Base-by-base conservation (phyloP, 2,888 invertebrate genomes). In the Trimorus sp. region DNA sequence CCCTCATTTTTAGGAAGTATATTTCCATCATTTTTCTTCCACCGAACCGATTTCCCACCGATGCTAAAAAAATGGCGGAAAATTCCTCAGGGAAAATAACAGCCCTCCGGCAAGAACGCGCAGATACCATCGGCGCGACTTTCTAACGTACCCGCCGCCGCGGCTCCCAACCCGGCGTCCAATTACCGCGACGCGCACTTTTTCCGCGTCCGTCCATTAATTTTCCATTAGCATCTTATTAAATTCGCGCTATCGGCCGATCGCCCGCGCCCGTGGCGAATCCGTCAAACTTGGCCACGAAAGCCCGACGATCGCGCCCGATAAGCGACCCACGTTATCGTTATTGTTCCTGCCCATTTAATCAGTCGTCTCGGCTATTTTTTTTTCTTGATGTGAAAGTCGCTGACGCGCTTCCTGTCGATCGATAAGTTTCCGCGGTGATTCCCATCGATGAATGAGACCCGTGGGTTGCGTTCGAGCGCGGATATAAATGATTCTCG, bases 361-460 rank as follows among this genome's bases (percentile, higher is more conserved):
- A 66, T 79, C 54, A 48, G 42, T 16, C 53, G 56, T 40, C 60
- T 26, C 26, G 26, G 26, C 26, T n/a, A n/a, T n/a, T 1, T 26
- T 26, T 26, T 66, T 66, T 65, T 60, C 58, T 59, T 66, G 11
- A 66, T 45, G 79, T 68, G 79, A 79, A 74, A 73, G 79, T 79
- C 53, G 68, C 73, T 58, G 58, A 26, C 1, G 26, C 26, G 26
- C 26, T 26, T 26, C 26, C 73, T 36, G 37, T 9, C 65, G 51
- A 36, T 70, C 74, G 53, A 74, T 69, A 75, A 69, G 70, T 74
- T 65, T 70, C 79, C 26, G 26, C 63, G 63, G 54, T 58, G 77
- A 71, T 77, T 68, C 56, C 71, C 68, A 77, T 73, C 81, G 77
- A 82, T 78, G 74, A 69, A 73, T 65, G 63, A 40, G 58, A 45